These are phyloP conservation scores for Megathymus violae DNA, from an alignment of 1,140 invertebrate species.

Conservation along the genomic window DNA sequence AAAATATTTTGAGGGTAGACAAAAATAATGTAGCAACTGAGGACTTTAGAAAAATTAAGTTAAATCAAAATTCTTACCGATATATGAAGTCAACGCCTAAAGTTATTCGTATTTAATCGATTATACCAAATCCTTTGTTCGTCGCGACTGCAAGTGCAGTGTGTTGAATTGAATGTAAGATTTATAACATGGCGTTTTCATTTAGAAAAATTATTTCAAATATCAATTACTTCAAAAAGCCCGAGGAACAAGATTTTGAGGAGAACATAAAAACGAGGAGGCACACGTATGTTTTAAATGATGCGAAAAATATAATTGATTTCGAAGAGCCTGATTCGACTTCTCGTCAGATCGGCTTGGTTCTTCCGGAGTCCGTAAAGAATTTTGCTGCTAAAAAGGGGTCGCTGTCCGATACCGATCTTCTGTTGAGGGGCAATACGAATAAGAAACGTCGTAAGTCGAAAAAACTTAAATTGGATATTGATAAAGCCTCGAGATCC, in stretches of 20 bases:
- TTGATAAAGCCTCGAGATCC: slow-evolving; percentile 54
- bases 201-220: slow-evolving; percentile 72
- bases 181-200: slow-evolving; percentile 69
- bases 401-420: slow-evolving; percentile 70
- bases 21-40: slow-evolving; percentile 8
- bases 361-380: slow-evolving; percentile 59
- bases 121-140: slow-evolving; percentile 31
- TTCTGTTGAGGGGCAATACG: slow-evolving; percentile 41
- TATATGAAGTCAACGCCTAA: slow-evolving; percentile 7
- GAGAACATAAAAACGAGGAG: slow-evolving; percentile 20
- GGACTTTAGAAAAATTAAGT: background rate
- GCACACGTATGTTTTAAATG: slow-evolving; percentile 35
- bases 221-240: slow-evolving; percentile 72
- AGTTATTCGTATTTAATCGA: slow-evolving; percentile 35
- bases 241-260: slow-evolving; percentile 46
- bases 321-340: slow-evolving; percentile 67
- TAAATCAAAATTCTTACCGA: background rate
- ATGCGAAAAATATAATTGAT: slow-evolving; percentile 37
- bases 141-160: slow-evolving; percentile 12
- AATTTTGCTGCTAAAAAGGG: slow-evolving; percentile 59
- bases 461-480: slow-evolving; percentile 69
- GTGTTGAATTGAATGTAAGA: background rate
- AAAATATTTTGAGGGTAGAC: slow-evolving; percentile 31
- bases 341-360: slow-evolving; percentile 56
- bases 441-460: slow-evolving; percentile 45